Evolutionary conservation across 2,797 vertebrate species (phyloP), one percentile per base, ranked within the genome.

Genomic region (Podargus strigoides): DNA sequence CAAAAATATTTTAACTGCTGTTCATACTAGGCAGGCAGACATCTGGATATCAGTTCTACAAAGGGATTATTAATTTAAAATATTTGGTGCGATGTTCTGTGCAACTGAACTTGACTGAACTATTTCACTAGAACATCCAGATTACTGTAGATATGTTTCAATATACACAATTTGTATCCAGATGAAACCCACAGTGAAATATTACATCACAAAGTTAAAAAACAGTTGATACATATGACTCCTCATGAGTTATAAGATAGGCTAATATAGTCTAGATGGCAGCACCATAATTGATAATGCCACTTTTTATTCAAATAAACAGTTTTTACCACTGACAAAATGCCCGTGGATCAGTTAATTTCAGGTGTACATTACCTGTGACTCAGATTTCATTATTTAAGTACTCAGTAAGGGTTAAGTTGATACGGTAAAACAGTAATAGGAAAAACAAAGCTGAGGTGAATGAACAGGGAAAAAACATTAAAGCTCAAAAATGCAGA

Each of bases 401-500:
- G 36, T 39, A 56, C 30, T 77, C 34, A n/a, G 20, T 37, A 66
- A 37, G 27, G 75, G 6, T 55, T 55, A 44, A 69, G 30, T 8
- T 50, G 55, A 23, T n/a, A 52, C 9, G 67, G 30, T 28, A 75
- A 89, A 89, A 70, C 24, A 53, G 6, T 39, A 12, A n/a, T 0
- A 70, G 50, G 14, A 84, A 91, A 93, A 62, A 34, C 37, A 64
- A 81, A 68, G 11, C 34, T 62, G 26, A 67, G 13, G 50, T 1
- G 0, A 85, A 76, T 4, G 3, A 42, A 69, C 47, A 63, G 32
- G 12, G 21, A 21, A 36, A 47, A 44, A 53, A 21, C 14, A 32
- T 44, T 75, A 28, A 75, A 80, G 27, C 32, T 84, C 28, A 44
- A 90, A 92, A 93, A 19, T 37, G 60, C 23, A 75, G 27, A 50